A percentile compares a stretch with the other conserved stretches of the same genome.
Evolutionary conservation across 2,888 invertebrate genomes (phyloP).

Genomic region (Sisyra terminalis): DNA sequence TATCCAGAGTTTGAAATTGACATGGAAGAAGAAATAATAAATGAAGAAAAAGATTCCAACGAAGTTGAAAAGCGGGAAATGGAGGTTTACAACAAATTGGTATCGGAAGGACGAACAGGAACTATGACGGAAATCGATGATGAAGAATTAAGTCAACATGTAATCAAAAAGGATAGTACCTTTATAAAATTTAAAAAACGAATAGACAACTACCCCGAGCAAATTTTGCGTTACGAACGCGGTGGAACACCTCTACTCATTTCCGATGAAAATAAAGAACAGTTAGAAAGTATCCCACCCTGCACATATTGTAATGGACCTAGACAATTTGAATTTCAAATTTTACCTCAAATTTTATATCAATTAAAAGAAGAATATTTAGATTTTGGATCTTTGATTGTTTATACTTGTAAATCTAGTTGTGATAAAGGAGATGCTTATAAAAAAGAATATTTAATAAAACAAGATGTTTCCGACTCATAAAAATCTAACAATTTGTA

Average conservation of each 20-base stretch:
- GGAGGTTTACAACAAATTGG: conserved; percentile 33
- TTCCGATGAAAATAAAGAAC: conserved; percentile 35
- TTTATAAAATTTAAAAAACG: conserved; percentile 64
- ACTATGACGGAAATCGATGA: conserved; percentile 44
- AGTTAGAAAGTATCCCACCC: conserved; percentile 40
- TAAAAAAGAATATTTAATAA: conserved; percentile 61
- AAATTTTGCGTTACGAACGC: conserved; percentile 58
- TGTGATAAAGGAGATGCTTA: conserved; percentile 53
- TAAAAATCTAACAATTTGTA: no score
- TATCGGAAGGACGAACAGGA: conserved; percentile 36
- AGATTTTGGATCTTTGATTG: conserved; percentile 79
- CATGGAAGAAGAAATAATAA: conserved; percentile 35
- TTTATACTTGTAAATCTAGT: conserved; percentile 74
- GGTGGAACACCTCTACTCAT: conserved; percentile 76
- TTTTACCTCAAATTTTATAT: conserved; percentile 25
- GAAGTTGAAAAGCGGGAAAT: conserved; percentile 27
- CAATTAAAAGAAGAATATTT: conserved; percentile 28
- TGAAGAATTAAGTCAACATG: conserved; percentile 52
- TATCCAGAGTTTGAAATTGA: conserved; percentile 50
- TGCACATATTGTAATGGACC: conserved; percentile 58
- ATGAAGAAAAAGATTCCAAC: conserved; percentile 26
- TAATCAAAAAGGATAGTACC: conserved; percentile 52
- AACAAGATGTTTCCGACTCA: conserved; percentile 51
- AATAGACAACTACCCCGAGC: conserved; percentile 55
- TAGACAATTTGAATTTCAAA: conserved; percentile 81